Conservation (phyloP, 2,888 invertebrate species). For the Abrostola tripartita region DNA sequence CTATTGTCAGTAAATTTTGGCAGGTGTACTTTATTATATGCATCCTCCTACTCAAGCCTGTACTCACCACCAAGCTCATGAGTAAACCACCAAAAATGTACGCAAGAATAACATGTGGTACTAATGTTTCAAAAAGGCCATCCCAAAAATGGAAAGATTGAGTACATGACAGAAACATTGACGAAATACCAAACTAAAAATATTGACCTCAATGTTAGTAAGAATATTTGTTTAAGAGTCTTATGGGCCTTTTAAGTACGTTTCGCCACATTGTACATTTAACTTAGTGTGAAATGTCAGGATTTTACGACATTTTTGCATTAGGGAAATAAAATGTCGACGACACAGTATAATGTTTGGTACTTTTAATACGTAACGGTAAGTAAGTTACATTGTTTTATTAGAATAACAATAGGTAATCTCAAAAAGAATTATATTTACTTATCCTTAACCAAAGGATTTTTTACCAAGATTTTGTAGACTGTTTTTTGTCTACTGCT, state of each 20-base stretch:
- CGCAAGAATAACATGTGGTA: constrained; percentile 6
- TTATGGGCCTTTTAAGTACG: background rate
- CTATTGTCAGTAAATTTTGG: constrained; percentile 48
- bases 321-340: constrained; percentile 1
- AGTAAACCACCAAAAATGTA: constrained; percentile 12
- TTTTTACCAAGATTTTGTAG: no score
- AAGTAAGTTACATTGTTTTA: no score
- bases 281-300: constrained; percentile 5
- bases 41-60: constrained; percentile 35
- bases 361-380: background rate
- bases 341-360: background rate
- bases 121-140: constrained; percentile 14
- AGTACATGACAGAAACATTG: constrained; percentile 18
- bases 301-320: constrained; percentile 13
- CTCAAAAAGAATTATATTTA: no score
- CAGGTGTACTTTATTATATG: constrained; percentile 51
- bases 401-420: no score
- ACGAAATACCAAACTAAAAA: constrained; percentile 15
- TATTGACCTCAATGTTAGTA: background rate
- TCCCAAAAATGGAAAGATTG: constrained; percentile 18
- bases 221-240: constrained; percentile 12
- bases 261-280: background rate
- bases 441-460: no score
- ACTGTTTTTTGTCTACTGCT: no score
- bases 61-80: constrained; percentile 18